Conservation (phyloP, 2,888 invertebrate species). For the Agrochola lota region DNA sequence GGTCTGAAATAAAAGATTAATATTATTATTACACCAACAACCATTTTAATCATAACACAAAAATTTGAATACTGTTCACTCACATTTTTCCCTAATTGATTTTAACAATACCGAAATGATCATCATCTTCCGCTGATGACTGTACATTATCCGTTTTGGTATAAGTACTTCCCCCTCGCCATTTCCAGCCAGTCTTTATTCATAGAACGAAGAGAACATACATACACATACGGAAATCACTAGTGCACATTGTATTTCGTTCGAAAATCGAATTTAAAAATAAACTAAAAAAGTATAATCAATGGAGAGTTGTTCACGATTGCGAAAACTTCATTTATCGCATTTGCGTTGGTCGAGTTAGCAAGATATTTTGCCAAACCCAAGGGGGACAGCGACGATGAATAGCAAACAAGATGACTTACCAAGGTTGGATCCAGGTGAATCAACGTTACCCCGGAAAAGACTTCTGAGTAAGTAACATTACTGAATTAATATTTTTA, state of each 20-base stretch:
- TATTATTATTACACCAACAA: neutral
- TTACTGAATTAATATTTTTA: neutral
- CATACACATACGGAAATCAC: neutral
- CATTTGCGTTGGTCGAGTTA: neutral
- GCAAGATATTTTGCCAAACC: neutral
- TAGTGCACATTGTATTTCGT: too few relatives aligned
- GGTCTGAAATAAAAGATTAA: neutral
- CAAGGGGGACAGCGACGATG: slow-evolving; percentile 12
- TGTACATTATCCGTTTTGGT: slow-evolving; percentile 5
- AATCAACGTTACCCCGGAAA: slow-evolving; percentile 36
- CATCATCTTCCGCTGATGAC: slow-evolving; percentile 1
- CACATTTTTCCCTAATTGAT: too few relatives aligned
- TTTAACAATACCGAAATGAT: neutral
- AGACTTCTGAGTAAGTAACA: slow-evolving; percentile 37
- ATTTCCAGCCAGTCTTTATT: slow-evolving; percentile 8
- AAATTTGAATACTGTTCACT: neutral
- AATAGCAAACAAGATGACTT: neutral
- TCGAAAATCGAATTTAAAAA: neutral
- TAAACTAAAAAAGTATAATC: neutral
- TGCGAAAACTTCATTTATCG: neutral
- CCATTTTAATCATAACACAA: neutral
- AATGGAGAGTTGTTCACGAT: slow-evolving; percentile 7
- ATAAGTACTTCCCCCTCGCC: neutral
- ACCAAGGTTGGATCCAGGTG: slow-evolving; percentile 33
- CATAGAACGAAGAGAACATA: neutral